A percentile compares a stretch with the other conserved stretches of the same genome.
These are phyloP conservation scores for Chymomyza fuscimana DNA, from an alignment of 2,888 invertebrate species.

Conservation along the genomic window DNA sequence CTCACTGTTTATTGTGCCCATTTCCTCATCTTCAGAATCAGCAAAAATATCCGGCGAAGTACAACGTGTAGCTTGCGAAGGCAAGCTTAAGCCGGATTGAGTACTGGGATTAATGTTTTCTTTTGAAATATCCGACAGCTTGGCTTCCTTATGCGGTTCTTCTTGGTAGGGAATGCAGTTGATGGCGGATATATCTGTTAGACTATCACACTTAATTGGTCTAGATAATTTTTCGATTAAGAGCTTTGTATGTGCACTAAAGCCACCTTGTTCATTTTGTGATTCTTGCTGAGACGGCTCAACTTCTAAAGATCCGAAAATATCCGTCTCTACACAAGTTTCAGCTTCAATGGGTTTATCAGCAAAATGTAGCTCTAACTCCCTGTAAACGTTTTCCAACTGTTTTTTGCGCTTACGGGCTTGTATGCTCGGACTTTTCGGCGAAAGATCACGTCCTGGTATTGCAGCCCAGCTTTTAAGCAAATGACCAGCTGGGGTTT, in stretches of 20 bases:
- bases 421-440: constrained; percentile 59
- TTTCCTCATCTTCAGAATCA: constrained; percentile 72
- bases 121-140: constrained; percentile 9
- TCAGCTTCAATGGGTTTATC: background rate
- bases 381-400: constrained; percentile 50
- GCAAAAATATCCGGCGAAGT: constrained; percentile 78
- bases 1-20: background rate
- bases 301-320: background rate
- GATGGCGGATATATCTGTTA: background rate
- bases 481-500: constrained; percentile 80
- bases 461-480: constrained; percentile 84
- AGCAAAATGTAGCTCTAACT: constrained; percentile 50
- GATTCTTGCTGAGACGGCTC: background rate
- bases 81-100: background rate
- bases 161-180: constrained; percentile 44
- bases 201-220: background rate
- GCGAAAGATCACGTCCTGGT: constrained; percentile 84
- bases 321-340: background rate
- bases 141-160: constrained; percentile 53
- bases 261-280: background rate
- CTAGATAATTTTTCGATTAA: constrained; percentile 35
- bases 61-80: constrained; percentile 49
- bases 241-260: constrained; percentile 43
- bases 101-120: constrained; percentile 5
- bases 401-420: constrained; percentile 20